Evolutionary conservation across 1,140 invertebrate species (phyloP), one percentile per base, ranked within the genome.

Genomic region (Atta colombica): DNA sequence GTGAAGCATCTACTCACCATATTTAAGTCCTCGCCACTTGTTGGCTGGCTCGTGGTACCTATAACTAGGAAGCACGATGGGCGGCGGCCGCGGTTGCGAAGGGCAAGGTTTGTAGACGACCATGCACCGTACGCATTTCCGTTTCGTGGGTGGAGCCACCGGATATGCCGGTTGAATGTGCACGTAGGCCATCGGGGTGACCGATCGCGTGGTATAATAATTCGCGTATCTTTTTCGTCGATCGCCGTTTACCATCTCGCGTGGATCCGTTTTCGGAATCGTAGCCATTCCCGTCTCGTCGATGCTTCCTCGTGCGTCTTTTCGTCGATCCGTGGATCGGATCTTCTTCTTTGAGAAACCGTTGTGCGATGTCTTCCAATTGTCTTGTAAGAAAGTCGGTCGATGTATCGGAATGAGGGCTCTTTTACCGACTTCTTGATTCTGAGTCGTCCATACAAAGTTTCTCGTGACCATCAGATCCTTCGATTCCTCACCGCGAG

Each of bases 91-190:
- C 4, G 86, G 45, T 6, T 51, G 28, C n/a, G 87, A 80, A 18
- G 91, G 78, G 89, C 94, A 95, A 18, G 92, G 93, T 71, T 95
- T 94, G 86, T 94, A 95, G 82, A 94, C 90, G 66, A 95, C 80
- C 92, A 94, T 94, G 86, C 94, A 95, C 21, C 90, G 89, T 80
- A 93, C 86, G 87, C 95, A 95, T 77, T 94, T 95, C 80, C 93
- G 92, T 51, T 89, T 92, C 61, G 92, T 69, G 66, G 91, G 82
- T 49, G 92, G 49, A 31, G 77, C n/a, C 28, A 85, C 21, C 55
- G 91, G 88, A 86, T 88, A 91, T 60, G 90, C 58, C 31, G 94
- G 93, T 61, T 94, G 93, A 61, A 95, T 95, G 81, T 95, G 92
- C 63, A 95, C 93, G 77, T 94, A 95, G 8, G 95, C 95, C 92